Evolutionary conservation across 2,113 vertebrate genomes (phyloP).

Genomic region (Meriones unguiculatus): DNA sequence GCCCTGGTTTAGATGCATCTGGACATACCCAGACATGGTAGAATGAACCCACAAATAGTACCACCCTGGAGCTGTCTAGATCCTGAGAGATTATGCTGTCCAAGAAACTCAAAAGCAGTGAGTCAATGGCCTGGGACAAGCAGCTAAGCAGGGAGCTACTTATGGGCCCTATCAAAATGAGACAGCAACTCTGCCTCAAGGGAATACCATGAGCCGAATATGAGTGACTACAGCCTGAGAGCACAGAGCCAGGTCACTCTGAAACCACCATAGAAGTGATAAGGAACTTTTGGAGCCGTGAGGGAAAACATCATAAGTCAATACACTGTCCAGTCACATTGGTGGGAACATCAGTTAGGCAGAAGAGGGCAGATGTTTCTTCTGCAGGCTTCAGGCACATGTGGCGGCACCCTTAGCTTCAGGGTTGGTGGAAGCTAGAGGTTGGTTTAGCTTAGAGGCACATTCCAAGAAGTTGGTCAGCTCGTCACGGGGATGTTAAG

Average conservation of each 20-base stretch:
- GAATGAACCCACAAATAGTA: background rate
- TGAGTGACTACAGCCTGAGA: background rate
- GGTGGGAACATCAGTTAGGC: background rate
- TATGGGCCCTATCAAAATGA: background rate
- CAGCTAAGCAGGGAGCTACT: background rate
- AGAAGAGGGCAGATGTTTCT: background rate
- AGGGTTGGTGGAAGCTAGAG: background rate
- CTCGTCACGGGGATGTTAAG: background rate
- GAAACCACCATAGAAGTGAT: background rate
- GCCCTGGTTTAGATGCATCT: background rate
- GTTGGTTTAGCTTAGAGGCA: background rate
- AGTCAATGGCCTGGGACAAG: background rate
- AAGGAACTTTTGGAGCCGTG: background rate
- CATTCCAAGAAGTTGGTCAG: background rate
- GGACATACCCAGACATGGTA: accelerated
- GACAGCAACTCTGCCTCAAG: background rate
- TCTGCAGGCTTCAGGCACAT: background rate
- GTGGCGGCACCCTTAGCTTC: background rate
- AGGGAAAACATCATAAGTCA: background rate
- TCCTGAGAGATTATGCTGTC: background rate
- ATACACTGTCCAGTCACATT: too few species aligned
- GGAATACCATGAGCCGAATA: background rate
- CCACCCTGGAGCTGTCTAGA: background rate
- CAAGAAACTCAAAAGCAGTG: background rate
- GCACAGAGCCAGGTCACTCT: background rate